These are phyloP conservation scores for Sebastiscus tertius DNA, from an alignment of 2,797 vertebrate genomes.

Conservation along the genomic window DNA sequence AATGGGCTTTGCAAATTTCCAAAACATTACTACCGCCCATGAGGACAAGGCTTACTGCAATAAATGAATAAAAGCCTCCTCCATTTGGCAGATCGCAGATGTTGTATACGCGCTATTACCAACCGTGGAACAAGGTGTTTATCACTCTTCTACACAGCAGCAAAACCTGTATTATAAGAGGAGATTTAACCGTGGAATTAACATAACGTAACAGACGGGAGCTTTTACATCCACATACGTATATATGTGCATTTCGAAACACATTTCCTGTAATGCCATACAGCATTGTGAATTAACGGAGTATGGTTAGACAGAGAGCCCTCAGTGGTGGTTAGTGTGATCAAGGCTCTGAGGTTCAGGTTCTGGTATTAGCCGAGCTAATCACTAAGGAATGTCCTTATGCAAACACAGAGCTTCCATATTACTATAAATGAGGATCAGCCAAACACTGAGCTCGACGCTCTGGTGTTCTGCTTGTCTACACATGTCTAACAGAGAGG, in stretches of 20 bases:
- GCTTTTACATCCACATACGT: not conserved
- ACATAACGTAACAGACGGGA: not conserved
- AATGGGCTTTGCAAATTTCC: not conserved
- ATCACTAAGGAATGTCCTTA: conserved; percentile 79
- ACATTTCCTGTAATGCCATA: conserved; percentile 16
- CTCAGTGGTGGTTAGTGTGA: conserved; percentile 37
- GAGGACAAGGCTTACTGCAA: not conserved
- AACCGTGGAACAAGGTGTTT: not conserved
- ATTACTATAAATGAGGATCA: conserved; percentile 79
- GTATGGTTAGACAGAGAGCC: conserved; percentile 22
- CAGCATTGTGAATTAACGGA: conserved; percentile 17
- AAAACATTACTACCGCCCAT: not conserved
- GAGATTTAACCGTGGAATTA: not conserved
- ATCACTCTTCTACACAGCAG: not conserved
- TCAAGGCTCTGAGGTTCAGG: conserved; percentile 56
- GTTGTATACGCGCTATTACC: too few species aligned
- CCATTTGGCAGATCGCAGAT: not conserved
- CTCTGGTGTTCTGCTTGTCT: conserved; percentile 62
- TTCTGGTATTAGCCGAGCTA: conserved; percentile 73
- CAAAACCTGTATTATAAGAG: not conserved
- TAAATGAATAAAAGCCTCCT: not conserved
- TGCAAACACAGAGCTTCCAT: conserved; percentile 74
- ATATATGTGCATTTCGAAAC: conserved; percentile 12
- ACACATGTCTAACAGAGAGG: conserved; percentile 47
- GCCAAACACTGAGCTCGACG: conserved; percentile 65